phyloP scores from a whole-genome alignment of 2,797 vertebrate species.

The Epinephelus awoara region DNA sequence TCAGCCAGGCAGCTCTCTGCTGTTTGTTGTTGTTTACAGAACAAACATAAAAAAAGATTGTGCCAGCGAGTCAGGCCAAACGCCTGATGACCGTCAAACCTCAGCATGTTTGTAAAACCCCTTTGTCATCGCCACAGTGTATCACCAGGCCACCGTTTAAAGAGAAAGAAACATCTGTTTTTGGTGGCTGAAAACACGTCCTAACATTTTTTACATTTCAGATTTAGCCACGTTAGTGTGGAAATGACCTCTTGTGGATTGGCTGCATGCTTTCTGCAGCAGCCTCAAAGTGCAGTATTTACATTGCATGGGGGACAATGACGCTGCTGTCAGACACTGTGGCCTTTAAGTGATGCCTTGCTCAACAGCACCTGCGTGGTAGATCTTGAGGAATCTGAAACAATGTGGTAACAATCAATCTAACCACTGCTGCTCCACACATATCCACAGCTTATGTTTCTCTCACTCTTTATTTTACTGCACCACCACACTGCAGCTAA shows the following conservation, averaged over 20 bases:
- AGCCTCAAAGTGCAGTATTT: background rate
- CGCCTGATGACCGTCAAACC: conserved; percentile 35
- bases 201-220: conserved; percentile 27
- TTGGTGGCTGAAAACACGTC: conserved; percentile 30
- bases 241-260: background rate
- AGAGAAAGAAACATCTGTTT: conserved; percentile 18
- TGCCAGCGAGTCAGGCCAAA: conserved; percentile 27
- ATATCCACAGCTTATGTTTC: background rate
- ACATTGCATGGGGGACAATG: background rate
- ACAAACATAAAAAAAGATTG: conserved; percentile 29
- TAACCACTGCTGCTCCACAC: background rate
- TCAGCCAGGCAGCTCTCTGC: conserved; percentile 1
- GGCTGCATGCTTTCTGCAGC: background rate
- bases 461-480: background rate
- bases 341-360: background rate
- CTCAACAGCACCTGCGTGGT: background rate
- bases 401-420: background rate
- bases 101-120: conserved; percentile 38
- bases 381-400: conserved; percentile 13
- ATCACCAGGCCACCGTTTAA: conserved; percentile 11
- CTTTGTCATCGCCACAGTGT: conserved; percentile 1
- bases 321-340: background rate
- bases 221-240: conserved; percentile 9
- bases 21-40: conserved; percentile 42
- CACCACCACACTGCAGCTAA: background rate